Conservation (phyloP, 2,113 vertebrate genomes). For the Mobula birostris region DNA sequence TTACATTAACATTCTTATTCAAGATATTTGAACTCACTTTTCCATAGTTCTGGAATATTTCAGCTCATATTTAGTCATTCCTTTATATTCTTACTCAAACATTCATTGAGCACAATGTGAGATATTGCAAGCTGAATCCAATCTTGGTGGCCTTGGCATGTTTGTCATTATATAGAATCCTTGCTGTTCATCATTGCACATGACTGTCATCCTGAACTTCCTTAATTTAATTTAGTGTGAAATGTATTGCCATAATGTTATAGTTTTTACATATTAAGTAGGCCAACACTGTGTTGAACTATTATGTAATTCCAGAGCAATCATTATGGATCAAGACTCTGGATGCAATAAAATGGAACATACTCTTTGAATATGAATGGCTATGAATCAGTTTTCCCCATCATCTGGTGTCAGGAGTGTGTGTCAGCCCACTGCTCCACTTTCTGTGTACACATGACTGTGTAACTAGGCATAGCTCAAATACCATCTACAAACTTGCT, state of each 20-base stretch:
- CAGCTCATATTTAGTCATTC: neutral
- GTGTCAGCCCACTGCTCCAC: no score
- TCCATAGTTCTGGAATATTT: neutral
- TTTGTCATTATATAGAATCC: neutral
- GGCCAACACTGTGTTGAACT: neutral
- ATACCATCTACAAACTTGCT: no score
- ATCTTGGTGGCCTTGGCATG: neutral
- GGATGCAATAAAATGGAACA: neutral
- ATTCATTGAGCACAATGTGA: neutral
- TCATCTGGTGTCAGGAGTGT: neutral
- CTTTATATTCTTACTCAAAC: neutral
- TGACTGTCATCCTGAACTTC: neutral
- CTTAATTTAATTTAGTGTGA: neutral
- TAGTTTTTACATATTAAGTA: neutral
- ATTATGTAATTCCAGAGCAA: neutral
- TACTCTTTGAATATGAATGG: neutral
- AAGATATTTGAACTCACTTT: neutral
- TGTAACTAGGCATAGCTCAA: no score
- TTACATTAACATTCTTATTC: neutral
- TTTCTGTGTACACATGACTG: no score
- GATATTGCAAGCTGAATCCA: neutral
- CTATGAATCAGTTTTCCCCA: neutral
- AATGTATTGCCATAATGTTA: neutral
- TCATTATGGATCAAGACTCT: neutral
- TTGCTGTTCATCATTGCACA: neutral